Evolutionary conservation across 2,888 invertebrate species (phyloP).

Genomic region (Agapostemon virescens): DNA sequence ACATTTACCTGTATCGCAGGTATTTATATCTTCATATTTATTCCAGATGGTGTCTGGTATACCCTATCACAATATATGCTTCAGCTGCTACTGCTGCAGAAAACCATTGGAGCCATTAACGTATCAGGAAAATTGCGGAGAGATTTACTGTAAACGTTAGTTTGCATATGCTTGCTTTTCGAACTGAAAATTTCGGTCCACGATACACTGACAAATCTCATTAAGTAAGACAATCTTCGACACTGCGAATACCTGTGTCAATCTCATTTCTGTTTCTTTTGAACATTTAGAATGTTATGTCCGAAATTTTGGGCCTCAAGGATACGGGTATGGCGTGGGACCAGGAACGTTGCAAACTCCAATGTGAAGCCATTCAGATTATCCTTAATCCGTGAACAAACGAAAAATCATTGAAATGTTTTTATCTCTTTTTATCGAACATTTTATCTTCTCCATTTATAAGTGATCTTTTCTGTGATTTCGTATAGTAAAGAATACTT

Average conservation of each 20-base stretch:
- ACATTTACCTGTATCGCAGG: neutral
- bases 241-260: neutral
- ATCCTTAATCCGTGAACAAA: neutral
- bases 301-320: slow-evolving; percentile 81
- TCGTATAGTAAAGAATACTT: slow-evolving; percentile 24
- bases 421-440: neutral
- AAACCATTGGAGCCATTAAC: slow-evolving; percentile 81
- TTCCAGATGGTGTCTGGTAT: slow-evolving; percentile 78
- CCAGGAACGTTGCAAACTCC: slow-evolving; percentile 76
- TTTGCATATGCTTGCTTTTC: slow-evolving; percentile 26
- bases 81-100: slow-evolving; percentile 82
- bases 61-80: slow-evolving; percentile 81
- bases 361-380: slow-evolving; percentile 59
- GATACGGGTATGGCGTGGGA: slow-evolving; percentile 80
- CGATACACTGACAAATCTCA: neutral
- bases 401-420: slow-evolving; percentile 29
- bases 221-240: neutral
- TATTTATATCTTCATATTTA: slow-evolving; percentile 7
- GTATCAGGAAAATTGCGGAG: slow-evolving; percentile 81
- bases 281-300: slow-evolving; percentile 80
- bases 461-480: neutral
- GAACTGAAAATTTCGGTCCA: neutral
- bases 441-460: neutral
- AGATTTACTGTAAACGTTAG: slow-evolving; percentile 82
- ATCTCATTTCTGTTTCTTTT: slow-evolving; percentile 11